Base-by-base conservation (phyloP, 2,113 vertebrate genomes). In the Triplophysa rosa region DNA sequence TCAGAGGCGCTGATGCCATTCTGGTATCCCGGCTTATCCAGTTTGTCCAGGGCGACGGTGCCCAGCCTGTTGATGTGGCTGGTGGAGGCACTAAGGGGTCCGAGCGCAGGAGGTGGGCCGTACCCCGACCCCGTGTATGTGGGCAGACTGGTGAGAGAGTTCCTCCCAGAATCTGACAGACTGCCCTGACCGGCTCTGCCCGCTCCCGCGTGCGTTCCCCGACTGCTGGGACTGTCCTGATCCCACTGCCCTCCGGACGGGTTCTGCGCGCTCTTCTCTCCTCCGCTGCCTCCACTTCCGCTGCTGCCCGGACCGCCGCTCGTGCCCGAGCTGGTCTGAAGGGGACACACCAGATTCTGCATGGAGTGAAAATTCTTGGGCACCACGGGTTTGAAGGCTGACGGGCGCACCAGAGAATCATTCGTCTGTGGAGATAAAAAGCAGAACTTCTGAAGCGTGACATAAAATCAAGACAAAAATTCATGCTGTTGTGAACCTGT, bases 291-390 rank as follows among this genome's bases (percentile, higher is more conserved):
- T 8, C 70, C 45, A 2, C 67, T 21, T 14, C 64, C 82, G 0
- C 67, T 71, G 9, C 78, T 16, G 2, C 69, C 29, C 0, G 54
- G n/a, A 52, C 81, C 78, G 16, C 67, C 93, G 91, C 86, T 94
- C 92, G 92, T 94, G 93, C 88, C 94, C 89, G 75, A 92, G 92
- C 65, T 93, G 90, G 89, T 93, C 52, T 83, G 84, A 13, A 86
- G 82, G 42, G 87, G 83, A 58, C 84, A 88, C 63, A 88, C 80
- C 67, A 88, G 80, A 84, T 96, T 96, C 91, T 96, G 95, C 95
- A 96, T 96, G 91, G 95, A 96, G 88, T 96, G 95, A 87, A 95
- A 96, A 86, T 95, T 96, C 90, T 95, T 96, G 90, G 95, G 95
- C 87, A 96, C 95, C 84, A 96, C 95, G 2, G 95, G 95, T 86